Evolutionary conservation across 2,113 vertebrate species (phyloP).

Genomic region (Leuciscus idus): DNA sequence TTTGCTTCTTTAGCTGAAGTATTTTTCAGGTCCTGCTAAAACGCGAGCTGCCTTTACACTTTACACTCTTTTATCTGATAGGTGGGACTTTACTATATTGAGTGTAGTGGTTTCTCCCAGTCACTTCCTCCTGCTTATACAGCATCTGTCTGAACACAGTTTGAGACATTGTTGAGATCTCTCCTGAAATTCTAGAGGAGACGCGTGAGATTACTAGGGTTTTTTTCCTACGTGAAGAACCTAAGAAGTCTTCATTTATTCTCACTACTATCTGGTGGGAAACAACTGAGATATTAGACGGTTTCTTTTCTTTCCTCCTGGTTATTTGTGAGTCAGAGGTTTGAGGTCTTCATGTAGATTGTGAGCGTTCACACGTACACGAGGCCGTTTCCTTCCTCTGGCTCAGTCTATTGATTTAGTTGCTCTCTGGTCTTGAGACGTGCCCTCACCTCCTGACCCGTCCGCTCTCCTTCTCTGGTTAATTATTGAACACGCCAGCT

Average conservation of each 20-base stretch:
- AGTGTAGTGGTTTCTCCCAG: neutral
- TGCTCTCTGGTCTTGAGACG: conserved; percentile 39
- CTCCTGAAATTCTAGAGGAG: neutral
- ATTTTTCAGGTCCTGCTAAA: too few species aligned
- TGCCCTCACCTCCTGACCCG: conserved; percentile 23
- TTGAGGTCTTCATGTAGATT: neutral
- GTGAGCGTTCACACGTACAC: conserved; percentile 12
- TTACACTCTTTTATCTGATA: neutral
- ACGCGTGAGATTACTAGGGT: neutral
- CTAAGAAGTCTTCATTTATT: neutral
- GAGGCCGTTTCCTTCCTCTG: conserved; percentile 24
- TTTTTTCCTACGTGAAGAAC: neutral
- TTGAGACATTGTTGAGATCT: neutral
- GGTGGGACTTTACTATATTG: neutral
- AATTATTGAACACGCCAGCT: conserved; percentile 57
- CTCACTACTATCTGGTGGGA: neutral
- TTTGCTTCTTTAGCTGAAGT: neutral
- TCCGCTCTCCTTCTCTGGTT: conserved; percentile 39
- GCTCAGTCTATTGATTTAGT: conserved; percentile 40
- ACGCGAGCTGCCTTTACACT: neutral
- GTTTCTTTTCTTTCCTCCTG: neutral
- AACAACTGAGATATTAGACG: neutral
- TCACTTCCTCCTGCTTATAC: neutral
- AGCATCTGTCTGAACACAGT: neutral
- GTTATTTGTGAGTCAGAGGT: neutral